A percentile compares a stretch with the other conserved stretches of the same genome.
phyloP scores from a whole-genome alignment of 1,140 invertebrate species.

The Aradophagus sp. region DNA sequence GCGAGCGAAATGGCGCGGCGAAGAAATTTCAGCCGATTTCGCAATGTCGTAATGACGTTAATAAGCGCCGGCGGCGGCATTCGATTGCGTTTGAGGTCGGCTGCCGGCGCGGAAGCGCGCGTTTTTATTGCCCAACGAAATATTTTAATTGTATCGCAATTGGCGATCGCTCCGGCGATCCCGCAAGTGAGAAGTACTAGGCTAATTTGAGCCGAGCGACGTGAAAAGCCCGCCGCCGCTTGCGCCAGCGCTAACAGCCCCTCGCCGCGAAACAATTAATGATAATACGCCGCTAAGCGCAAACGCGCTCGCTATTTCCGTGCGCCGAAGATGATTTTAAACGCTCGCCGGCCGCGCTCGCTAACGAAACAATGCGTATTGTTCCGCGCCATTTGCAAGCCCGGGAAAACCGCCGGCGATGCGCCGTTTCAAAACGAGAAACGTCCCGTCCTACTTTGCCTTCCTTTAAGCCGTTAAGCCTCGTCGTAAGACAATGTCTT shows the following conservation, averaged over 20 bases:
- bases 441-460: not conserved
- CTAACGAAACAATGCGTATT: conserved; percentile 1
- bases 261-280: conserved; percentile 55
- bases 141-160: conserved; percentile 59
- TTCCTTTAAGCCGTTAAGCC: no score
- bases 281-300: conserved; percentile 44
- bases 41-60: conserved; percentile 56
- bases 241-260: conserved; percentile 54
- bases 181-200: conserved; percentile 52
- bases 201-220: conserved; percentile 48
- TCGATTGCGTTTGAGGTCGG: conserved; percentile 55
- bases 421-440: not conserved
- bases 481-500: no score
- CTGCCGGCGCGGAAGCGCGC: conserved; percentile 53
- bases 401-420: not conserved
- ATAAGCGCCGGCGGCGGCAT: conserved; percentile 51
- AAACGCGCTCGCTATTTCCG: conserved; percentile 38
- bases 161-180: conserved; percentile 50
- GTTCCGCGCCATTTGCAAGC: conserved; percentile 1
- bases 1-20: no score
- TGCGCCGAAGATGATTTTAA: conserved; percentile 13
- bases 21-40: conserved; percentile 46
- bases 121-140: conserved; percentile 55
- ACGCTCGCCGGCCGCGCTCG: not conserved
- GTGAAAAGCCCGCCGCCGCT: conserved; percentile 41